These are phyloP conservation scores for Drosophila kepulauana DNA, from an alignment of 1,140 invertebrate genomes.

Conservation along the genomic window DNA sequence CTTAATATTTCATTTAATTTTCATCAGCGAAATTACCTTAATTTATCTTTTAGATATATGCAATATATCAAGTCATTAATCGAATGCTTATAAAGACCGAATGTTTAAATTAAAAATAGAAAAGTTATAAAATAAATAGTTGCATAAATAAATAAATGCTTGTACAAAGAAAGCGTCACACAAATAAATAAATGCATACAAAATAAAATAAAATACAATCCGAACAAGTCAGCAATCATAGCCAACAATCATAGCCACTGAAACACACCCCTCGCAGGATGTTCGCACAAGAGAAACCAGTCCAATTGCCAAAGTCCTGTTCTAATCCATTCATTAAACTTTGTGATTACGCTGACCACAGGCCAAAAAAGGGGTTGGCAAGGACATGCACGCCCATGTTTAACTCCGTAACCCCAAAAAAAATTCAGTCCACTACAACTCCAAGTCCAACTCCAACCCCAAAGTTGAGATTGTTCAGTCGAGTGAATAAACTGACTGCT, in stretches of 20 bases:
- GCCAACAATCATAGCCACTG: neutral
- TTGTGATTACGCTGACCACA: constrained; percentile 77
- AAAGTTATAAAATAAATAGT: too few species aligned
- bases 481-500: constrained; percentile 64
- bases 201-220: neutral
- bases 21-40: too few species aligned
- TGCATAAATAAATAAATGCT: neutral
- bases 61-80: too few species aligned
- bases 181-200: neutral
- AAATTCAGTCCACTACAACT: neutral
- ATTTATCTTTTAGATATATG: too few species aligned
- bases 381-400: constrained; percentile 24
- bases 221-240: neutral
- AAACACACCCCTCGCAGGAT: constrained; percentile 20
- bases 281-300: neutral
- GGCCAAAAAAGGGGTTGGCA: constrained; percentile 24
- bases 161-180: neutral
- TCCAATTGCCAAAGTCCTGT: constrained; percentile 10
- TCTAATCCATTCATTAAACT: constrained; percentile 80
- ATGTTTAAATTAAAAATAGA: too few species aligned
- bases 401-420: constrained; percentile 5
- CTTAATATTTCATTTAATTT: too few species aligned
- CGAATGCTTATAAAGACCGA: too few species aligned
- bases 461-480: constrained; percentile 30
- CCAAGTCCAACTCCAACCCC: neutral